Evolutionary conservation across 2,888 invertebrate genomes (phyloP).

Genomic region (Zhengitettix transpicula): DNA sequence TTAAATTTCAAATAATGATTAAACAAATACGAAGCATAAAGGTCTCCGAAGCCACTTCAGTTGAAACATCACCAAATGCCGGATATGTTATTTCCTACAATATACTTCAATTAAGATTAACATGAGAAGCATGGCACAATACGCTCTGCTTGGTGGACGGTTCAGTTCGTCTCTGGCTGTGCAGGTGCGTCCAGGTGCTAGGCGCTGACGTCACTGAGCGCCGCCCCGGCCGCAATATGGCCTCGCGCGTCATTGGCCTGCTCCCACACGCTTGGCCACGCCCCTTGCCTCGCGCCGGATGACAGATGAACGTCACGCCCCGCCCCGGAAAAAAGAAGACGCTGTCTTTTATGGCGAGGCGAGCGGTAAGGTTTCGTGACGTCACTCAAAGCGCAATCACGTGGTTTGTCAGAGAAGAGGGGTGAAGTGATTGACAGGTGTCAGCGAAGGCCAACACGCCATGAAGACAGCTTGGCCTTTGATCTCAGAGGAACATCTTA

Average conservation of each 20-base stretch:
- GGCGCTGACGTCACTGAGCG: constrained; percentile 5
- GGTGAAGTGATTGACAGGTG: not conserved
- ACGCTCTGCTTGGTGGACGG: not conserved
- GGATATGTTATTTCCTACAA: no score
- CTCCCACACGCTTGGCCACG: constrained; percentile 6
- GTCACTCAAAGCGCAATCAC: constrained; percentile 4
- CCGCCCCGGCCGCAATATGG: constrained; percentile 14
- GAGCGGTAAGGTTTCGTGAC: constrained; percentile 10
- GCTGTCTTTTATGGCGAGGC: constrained; percentile 7
- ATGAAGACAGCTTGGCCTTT: no score
- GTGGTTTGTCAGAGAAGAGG: not conserved
- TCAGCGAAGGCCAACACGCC: not conserved
- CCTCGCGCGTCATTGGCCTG: constrained; percentile 11
- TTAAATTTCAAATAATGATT: no score
- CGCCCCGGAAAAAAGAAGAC: constrained; percentile 10
- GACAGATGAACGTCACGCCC: constrained; percentile 11
- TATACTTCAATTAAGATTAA: no score
- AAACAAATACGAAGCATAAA: no score
- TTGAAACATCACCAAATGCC: no score
- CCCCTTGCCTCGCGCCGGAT: constrained; percentile 10
- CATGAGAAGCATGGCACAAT: no score
- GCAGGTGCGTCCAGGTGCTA: constrained; percentile 3
- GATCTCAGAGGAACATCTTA: no score
- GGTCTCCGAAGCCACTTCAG: no score
- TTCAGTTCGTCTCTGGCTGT: not conserved